A percentile compares a stretch with the other conserved stretches of the same genome.
Conservation (phyloP, 2,797 vertebrate species). For the Hoplostethus atlanticus region DNA sequence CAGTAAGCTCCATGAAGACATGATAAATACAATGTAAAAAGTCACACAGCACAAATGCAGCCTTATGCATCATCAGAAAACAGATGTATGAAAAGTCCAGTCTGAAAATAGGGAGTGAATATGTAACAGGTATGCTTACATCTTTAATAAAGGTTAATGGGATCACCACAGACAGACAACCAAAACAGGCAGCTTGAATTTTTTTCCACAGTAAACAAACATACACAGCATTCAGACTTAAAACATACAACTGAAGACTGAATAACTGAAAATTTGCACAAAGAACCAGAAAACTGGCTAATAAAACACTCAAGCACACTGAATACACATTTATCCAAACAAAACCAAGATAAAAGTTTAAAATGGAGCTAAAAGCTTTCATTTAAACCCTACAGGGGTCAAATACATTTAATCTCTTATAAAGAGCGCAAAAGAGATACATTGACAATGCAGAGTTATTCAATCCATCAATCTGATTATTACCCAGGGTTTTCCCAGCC, state of each 20-base stretch:
- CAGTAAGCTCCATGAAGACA: conserved; percentile 63
- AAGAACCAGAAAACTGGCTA: conserved; percentile 40
- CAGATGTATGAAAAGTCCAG: conserved; percentile 40
- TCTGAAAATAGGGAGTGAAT: conserved; percentile 31
- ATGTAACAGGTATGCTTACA: conserved; percentile 39
- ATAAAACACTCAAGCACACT: conserved; percentile 44
- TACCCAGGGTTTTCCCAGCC: conserved; percentile 34
- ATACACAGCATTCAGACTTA: conserved; percentile 51
- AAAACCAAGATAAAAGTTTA: conserved; percentile 46
- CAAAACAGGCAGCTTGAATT: conserved; percentile 29
- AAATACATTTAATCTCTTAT: conserved; percentile 81
- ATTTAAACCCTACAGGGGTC: conserved; percentile 73
- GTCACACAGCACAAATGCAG: conserved; percentile 65
- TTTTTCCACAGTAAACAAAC: conserved; percentile 45
- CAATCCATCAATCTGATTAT: conserved; percentile 43
- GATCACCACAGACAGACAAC: conserved; percentile 29
- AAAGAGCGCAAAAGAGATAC: conserved; percentile 70
- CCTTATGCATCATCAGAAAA: conserved; percentile 50
- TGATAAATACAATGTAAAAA: conserved; percentile 76
- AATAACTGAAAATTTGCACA: conserved; percentile 22
- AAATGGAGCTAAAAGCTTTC: conserved; percentile 57
- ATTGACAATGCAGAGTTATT: conserved; percentile 48
- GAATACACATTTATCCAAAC: conserved; percentile 44
- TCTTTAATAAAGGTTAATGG: conserved; percentile 33
- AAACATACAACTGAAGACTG: conserved; percentile 27